Percentiles rank a stretch among this genome's conserved stretches.
Conservation (phyloP, 2,113 vertebrate genomes). For the Odobenus rosmarus region DNA sequence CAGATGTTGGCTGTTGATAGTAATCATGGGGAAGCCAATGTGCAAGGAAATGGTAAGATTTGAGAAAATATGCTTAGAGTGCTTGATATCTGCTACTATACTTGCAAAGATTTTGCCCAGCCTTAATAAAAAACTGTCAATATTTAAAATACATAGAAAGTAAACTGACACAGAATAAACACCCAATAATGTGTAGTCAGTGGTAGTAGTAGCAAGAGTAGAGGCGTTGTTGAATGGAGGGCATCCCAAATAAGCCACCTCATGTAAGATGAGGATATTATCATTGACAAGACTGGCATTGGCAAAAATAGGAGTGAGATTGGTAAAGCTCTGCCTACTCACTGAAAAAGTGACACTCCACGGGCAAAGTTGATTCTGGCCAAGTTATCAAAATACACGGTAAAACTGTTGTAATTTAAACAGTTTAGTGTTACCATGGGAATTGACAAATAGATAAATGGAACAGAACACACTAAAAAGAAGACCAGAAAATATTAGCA, state of each 20-base stretch:
- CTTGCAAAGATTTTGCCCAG: not conserved
- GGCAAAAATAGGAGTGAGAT: not conserved
- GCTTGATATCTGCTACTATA: not conserved
- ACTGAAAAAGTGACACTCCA: not conserved
- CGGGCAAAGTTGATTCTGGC: not conserved
- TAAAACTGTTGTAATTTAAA: not conserved
- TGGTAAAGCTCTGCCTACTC: not conserved
- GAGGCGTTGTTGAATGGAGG: not conserved
- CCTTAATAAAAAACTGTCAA: not conserved
- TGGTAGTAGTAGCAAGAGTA: not conserved
- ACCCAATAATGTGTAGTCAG: not conserved
- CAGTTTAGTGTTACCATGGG: not conserved
- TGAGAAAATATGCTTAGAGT: not conserved
- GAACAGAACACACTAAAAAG: not conserved
- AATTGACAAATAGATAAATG: not conserved
- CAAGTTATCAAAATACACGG: not conserved
- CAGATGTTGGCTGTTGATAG: not conserved
- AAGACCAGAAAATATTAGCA: not conserved
- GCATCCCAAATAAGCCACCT: not conserved
- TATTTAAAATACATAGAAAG: not conserved
- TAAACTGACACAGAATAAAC: not conserved
- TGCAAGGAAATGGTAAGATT: not conserved
- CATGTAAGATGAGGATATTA: not conserved
- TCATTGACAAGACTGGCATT: not conserved
- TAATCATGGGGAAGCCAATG: not conserved